Percentiles rank a stretch among this genome's conserved stretches.
phyloP scores from a whole-genome alignment of 2,888 invertebrate genomes.

The Odontocerum albicorne region DNA sequence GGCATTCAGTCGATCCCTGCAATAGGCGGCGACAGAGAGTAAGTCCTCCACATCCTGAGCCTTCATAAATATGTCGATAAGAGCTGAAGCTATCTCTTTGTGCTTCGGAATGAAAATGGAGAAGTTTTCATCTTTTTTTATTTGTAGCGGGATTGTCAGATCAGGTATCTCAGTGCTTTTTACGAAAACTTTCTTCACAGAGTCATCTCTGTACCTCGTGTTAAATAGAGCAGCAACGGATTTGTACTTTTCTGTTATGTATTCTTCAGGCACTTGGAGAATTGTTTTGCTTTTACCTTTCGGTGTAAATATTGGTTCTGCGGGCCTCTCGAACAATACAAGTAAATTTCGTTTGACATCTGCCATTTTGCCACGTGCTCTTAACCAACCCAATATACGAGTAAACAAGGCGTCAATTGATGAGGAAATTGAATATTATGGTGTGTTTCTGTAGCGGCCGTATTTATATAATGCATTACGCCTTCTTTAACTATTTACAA shows the following conservation, averaged over 20 bases:
- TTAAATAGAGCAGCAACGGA: conserved; percentile 47
- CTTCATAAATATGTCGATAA: conserved; percentile 71
- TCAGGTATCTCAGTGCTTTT: conserved; percentile 65
- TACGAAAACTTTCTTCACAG: conserved; percentile 56
- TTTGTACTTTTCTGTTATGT: conserved; percentile 49
- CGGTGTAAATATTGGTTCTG: conserved; percentile 65
- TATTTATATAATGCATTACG: no score
- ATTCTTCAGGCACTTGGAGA: conserved; percentile 58
- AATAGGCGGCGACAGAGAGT: conserved; percentile 65
- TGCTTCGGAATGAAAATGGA: conserved; percentile 72
- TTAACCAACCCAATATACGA: no score
- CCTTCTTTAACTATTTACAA: no score
- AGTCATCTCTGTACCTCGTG: conserved; percentile 59
- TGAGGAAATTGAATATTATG: no score
- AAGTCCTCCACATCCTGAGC: conserved; percentile 72
- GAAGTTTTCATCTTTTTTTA: conserved; percentile 66
- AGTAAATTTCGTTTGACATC: conserved; percentile 52
- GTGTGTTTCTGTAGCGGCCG: no score
- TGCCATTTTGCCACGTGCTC: no score
- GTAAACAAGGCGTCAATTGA: no score
- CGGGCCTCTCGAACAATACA: conserved; percentile 63
- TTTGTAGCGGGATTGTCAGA: conserved; percentile 61
- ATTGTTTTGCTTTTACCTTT: conserved; percentile 58
- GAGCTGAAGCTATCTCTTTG: conserved; percentile 62
- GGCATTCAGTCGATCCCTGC: conserved; percentile 71